A percentile compares a stretch with the other conserved stretches of the same genome.
These are phyloP conservation scores for Rhodeus uyekii DNA, from an alignment of 2,797 vertebrate genomes.

Conservation along the genomic window DNA sequence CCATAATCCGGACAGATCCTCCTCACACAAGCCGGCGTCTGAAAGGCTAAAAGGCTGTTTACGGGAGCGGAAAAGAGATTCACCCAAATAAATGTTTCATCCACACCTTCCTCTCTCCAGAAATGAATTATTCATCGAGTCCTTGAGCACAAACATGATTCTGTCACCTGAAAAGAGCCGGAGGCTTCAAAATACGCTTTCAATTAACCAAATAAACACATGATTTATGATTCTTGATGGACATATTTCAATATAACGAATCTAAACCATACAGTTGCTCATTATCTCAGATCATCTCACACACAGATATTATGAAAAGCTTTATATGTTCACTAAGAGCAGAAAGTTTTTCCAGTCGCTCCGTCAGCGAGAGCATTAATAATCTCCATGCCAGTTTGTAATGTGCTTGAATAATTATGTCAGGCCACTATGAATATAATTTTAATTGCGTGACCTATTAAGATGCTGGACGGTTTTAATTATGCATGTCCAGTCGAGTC, in stretches of 20 bases:
- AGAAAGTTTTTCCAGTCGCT: neutral
- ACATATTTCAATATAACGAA: neutral
- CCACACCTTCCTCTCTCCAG: slow-evolving; percentile 42
- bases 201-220: no score
- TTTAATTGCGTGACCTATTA: slow-evolving; percentile 76
- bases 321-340: neutral
- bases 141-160: slow-evolving; percentile 53
- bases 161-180: neutral
- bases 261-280: neutral
- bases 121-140: slow-evolving; percentile 70
- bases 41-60: slow-evolving; percentile 61
- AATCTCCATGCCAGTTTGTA: slow-evolving; percentile 49
- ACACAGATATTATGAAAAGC: no score
- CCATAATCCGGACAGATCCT: slow-evolving; percentile 36
- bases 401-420: slow-evolving; percentile 66
- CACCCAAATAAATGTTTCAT: slow-evolving; percentile 65
- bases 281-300: no score
- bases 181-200: no score
- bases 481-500: slow-evolving; percentile 67
- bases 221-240: neutral
- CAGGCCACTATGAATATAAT: slow-evolving; percentile 68
- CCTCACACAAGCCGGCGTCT: slow-evolving; percentile 37
- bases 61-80: slow-evolving; percentile 38
- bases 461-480: slow-evolving; percentile 73
- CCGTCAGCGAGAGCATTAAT: neutral